Base-by-base conservation (phyloP, 2,113 vertebrate genomes). In the Amazona guildingii region DNA sequence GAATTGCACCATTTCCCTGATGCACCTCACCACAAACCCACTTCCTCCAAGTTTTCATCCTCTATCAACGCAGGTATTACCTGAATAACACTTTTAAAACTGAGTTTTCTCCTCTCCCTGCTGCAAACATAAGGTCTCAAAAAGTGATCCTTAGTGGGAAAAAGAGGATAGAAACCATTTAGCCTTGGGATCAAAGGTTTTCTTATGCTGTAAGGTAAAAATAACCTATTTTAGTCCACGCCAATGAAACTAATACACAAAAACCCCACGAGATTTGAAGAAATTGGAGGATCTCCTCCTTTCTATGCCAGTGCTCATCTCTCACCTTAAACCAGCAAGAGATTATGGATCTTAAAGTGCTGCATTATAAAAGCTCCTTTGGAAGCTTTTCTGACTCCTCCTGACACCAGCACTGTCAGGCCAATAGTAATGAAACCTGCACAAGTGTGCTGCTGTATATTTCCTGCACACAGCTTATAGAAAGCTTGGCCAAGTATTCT, bases 91-190 rank as follows among this genome's bases (percentile, higher is more conserved):
- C 15, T 67, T 80, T 1, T 17, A 28, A 63, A 93, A 48, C 9
- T 1, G 44, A 72, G 28, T 64, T 85, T 86, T 78, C 68, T 51
- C 41, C n/a, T 70, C 28, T 61, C 33, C 25, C 46, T 51, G 37
- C 51, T 3, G 6, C 46, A 64, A 84, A 41, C 0, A 0, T 12
- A 63, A 48, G 9, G 35, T 21, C 68, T 46, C 35, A 61, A 43
- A 66, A 76, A 54, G 52, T 23, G 12, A 31, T 33, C 33, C 46
- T 29, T 13, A 31, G 28, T 87, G 8, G 6, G 72, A 63, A 85
- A 89, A 86, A 8, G 6, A 48, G 55, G 11, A 57, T 7, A 10
- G 39, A 72, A 83, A 43, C 61, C 57, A 62, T 73, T 87, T 55
- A 51, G 49, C 35, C 28, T 39, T 33, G 17, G 24, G 57, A 46